Evolutionary conservation across 1,140 invertebrate species (phyloP), one percentile per base, ranked within the genome.

Genomic region (Monomorium pharaonis): DNA sequence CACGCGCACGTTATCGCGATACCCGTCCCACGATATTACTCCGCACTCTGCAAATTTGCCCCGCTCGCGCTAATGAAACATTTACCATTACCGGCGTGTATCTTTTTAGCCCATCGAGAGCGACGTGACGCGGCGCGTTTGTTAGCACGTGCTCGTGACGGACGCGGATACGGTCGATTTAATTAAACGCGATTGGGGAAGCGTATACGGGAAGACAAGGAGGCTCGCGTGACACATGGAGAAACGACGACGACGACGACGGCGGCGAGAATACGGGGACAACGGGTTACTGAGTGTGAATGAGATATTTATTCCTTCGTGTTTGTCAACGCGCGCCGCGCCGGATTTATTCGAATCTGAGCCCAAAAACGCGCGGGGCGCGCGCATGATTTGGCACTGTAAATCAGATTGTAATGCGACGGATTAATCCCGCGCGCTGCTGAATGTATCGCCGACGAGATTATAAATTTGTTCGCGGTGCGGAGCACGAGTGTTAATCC

Each of bases 111-210:
- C 44, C 83, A 76, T 77, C 60, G 67, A 58, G 60, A 30, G 81
- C 49, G 47, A 49, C 47, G 47, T 65, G 81, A 89, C 74, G 67
- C 44, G 42, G 63, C 74, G 60, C 58, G 65, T 56, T 42, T 47
- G 49, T 33, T 27, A 56, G 77, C 84, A 84, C 84, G 84, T 86
- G 87, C 77, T 89, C 63, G 58, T 88, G 77, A 89, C 87, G 70
- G 86, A 89, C 86, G 74, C 81, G 84, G 84, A 89, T 84, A 89
- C 65, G 87, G 84, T 89, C 88, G 88, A 89, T 86, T 89, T 89
- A 89, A 89, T 89, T 89, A 89, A 89, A 88, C 72, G 77, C 77
- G 88, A 89, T 89, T 89, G 87, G 84, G 63, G 77, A 74, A 49
- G 76, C 69, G 63, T 56, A 74, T 63, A 62, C 47, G 49, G 58